Conservation (phyloP, 2,888 invertebrate genomes). For the Salticus scenicus region DNA sequence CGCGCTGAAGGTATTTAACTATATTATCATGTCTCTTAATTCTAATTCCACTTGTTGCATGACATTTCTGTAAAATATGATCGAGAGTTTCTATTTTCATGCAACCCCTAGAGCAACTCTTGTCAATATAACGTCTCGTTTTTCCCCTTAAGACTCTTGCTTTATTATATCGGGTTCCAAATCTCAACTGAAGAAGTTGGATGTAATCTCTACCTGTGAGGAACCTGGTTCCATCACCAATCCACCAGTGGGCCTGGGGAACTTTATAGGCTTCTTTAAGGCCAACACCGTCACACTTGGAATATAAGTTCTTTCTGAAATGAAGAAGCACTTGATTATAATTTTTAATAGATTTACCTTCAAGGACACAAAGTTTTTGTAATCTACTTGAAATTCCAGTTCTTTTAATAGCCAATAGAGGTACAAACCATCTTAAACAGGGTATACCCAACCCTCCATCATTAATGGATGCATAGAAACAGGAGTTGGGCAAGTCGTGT, state of each 20-base stretch:
- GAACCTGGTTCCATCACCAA: too few relatives aligned
- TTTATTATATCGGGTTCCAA: background rate
- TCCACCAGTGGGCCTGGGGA: too few relatives aligned
- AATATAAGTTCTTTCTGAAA: background rate
- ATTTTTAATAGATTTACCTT: background rate
- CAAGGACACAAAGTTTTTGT: background rate
- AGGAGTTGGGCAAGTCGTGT: background rate
- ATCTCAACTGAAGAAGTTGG: background rate
- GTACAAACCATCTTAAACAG: background rate
- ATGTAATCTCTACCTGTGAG: background rate
- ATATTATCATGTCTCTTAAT: too few relatives aligned
- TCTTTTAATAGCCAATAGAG: too few relatives aligned
- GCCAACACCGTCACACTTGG: background rate
- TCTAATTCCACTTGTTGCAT: background rate
- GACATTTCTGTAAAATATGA: conserved; percentile 6
- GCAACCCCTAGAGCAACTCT: conserved; percentile 3
- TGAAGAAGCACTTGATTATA: too few relatives aligned
- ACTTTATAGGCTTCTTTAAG: background rate
- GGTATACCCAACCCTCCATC: conserved; percentile 3
- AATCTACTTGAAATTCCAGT: too few relatives aligned
- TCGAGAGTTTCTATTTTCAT: background rate
- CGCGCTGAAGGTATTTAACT: too few relatives aligned
- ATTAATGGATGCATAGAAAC: background rate
- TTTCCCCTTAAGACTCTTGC: background rate
- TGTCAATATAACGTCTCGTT: too few relatives aligned